Percentiles rank a stretch among this genome's conserved stretches.
Evolutionary conservation across 2,797 vertebrate genomes (phyloP).

Genomic region (Petrocephalus schoutedeni): DNA sequence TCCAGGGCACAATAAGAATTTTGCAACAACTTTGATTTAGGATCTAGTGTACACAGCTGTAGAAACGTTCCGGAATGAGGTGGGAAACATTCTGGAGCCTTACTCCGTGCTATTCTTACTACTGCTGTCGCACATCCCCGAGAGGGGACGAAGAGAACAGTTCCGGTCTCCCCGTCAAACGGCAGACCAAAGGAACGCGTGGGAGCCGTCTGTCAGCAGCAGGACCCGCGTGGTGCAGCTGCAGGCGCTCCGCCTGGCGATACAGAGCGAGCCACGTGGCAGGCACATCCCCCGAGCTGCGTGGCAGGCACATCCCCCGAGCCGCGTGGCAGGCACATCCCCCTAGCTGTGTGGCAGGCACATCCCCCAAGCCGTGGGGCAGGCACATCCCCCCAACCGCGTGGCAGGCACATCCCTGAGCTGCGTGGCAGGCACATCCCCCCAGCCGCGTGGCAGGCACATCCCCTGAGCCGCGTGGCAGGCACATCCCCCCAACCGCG

Average conservation of each 20-base stretch:
- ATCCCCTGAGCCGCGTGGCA: no score
- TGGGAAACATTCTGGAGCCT: not conserved
- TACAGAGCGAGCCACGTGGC: not conserved
- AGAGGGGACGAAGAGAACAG: not conserved
- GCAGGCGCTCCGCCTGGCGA: not conserved
- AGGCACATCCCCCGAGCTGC: no score
- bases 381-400: no score
- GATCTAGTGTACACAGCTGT: not conserved
- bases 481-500: not conserved
- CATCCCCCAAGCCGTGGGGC: not conserved
- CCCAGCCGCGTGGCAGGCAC: not conserved
- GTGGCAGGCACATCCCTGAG: no score
- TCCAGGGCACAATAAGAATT: not conserved
- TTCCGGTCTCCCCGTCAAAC: slow-evolving; percentile 1
- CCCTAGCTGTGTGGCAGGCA: no score
- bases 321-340: not conserved
- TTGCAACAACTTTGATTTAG: not conserved
- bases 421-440: no score
- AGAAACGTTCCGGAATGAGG: not conserved
- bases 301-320: not conserved
- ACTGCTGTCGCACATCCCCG: not conserved
- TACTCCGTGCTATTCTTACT: not conserved
- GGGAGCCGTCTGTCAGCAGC: not conserved
- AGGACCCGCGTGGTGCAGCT: not conserved
- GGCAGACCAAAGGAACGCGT: not conserved